Conservation (phyloP, 2,113 vertebrate species). For the Neopipo cinnamomea region DNA sequence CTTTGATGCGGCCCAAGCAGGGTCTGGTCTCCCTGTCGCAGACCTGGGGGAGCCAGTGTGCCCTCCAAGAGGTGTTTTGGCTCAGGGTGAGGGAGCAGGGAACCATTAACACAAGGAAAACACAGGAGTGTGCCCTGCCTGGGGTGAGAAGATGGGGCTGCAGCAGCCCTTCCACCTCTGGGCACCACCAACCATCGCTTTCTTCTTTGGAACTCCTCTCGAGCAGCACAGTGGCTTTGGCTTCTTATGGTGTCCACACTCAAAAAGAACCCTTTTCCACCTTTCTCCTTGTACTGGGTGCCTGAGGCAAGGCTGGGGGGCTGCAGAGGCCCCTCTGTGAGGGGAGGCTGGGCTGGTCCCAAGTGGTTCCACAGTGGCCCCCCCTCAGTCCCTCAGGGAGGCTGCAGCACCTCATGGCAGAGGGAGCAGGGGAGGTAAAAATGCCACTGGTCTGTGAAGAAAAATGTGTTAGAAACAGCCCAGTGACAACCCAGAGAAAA, state of each 20-base stretch:
- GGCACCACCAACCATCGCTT: background rate
- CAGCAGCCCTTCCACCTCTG: background rate
- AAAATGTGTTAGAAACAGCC: background rate
- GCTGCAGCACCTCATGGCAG: fast-evolving
- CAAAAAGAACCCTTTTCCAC: background rate
- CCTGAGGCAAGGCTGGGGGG: background rate
- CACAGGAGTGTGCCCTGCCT: fast-evolving
- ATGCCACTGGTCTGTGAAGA: background rate
- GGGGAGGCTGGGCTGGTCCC: background rate
- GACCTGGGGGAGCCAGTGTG: background rate
- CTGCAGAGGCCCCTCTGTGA: background rate
- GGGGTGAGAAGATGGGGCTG: fast-evolving
- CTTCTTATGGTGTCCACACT: background rate
- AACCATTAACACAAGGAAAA: background rate
- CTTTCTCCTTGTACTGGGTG: background rate
- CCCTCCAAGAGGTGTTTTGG: fast-evolving
- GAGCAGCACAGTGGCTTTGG: fast-evolving
- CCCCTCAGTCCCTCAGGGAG: background rate
- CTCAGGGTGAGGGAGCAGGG: too few relatives aligned
- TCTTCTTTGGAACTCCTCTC: background rate
- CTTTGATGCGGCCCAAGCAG: fast-evolving
- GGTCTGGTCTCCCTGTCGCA: too few relatives aligned
- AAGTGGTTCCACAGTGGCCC: fast-evolving
- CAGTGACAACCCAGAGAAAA: background rate
- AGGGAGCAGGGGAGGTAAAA: background rate